phyloP scores from a whole-genome alignment of 2,888 invertebrate genomes.

The Drosophila affinis region DNA sequence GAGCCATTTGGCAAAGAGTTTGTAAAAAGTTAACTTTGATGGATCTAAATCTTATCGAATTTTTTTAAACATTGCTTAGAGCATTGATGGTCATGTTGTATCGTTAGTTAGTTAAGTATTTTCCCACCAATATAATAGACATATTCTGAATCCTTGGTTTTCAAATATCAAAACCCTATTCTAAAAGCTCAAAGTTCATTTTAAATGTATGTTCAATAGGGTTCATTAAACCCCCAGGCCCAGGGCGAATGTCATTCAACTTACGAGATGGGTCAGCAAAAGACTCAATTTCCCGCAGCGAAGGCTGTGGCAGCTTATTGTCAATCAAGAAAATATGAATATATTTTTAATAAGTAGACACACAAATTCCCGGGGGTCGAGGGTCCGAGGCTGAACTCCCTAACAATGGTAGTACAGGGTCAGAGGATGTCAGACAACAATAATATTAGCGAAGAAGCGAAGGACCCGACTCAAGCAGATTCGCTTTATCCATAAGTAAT shows the following conservation, averaged over 20 bases:
- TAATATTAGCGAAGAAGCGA: not conserved
- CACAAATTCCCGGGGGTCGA: not conserved
- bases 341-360: constrained; percentile 1
- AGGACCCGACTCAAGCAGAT: constrained; percentile 31
- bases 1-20: no score
- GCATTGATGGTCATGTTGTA: no score
- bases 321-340: constrained; percentile 45
- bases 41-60: no score
- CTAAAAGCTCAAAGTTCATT: not conserved
- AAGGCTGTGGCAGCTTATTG: constrained; percentile 30
- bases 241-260: constrained; percentile 16
- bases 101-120: no score
- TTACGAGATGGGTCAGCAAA: constrained; percentile 36
- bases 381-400: not conserved
- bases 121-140: no score
- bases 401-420: constrained; percentile 30
- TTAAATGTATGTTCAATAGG: not conserved
- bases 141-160: no score
- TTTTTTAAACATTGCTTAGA: no score
- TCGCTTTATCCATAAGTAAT: constrained; percentile 25
- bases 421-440: constrained; percentile 39
- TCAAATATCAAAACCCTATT: not conserved
- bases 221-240: not conserved
- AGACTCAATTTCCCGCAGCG: constrained; percentile 12
- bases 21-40: no score